Evolutionary conservation across 2,888 invertebrate genomes (phyloP).

Genomic region (Drosophila pseudotakahashii): DNA sequence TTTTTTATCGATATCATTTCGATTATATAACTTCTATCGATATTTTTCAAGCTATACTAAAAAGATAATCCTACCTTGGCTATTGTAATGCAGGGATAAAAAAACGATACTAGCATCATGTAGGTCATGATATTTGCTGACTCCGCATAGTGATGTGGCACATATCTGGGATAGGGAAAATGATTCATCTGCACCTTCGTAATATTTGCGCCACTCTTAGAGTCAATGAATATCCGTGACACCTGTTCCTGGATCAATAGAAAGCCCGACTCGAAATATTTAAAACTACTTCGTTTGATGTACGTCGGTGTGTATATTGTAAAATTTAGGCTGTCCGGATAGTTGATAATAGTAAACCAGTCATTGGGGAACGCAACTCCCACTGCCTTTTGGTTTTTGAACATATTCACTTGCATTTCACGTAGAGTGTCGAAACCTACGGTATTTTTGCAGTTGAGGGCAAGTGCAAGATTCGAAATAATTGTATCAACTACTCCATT

Average conservation of each 20-base stretch:
- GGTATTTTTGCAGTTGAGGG: background rate
- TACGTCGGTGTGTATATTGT: background rate
- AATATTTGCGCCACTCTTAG: background rate
- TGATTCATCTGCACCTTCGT: background rate
- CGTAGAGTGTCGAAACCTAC: background rate
- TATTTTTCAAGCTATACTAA: background rate
- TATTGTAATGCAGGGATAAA: constrained; percentile 4
- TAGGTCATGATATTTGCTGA: background rate
- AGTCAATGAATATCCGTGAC: background rate
- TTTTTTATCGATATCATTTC: too few relatives aligned
- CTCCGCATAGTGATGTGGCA: background rate
- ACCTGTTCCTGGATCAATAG: background rate
- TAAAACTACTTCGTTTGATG: background rate
- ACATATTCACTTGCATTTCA: background rate
- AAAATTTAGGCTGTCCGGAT: background rate
- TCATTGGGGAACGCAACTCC: constrained; percentile 9
- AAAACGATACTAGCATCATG: background rate
- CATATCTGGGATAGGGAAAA: constrained; percentile 4
- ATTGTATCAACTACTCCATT: constrained; percentile 2
- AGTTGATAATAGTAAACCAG: background rate
- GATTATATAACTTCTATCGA: too few relatives aligned
- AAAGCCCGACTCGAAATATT: constrained; percentile 7
- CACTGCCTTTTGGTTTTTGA: background rate
- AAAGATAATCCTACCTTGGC: background rate
- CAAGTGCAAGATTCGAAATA: background rate